Evolutionary conservation across 2,113 vertebrate genomes (phyloP).

Genomic region (Microcebus lehilahytsara): DNA sequence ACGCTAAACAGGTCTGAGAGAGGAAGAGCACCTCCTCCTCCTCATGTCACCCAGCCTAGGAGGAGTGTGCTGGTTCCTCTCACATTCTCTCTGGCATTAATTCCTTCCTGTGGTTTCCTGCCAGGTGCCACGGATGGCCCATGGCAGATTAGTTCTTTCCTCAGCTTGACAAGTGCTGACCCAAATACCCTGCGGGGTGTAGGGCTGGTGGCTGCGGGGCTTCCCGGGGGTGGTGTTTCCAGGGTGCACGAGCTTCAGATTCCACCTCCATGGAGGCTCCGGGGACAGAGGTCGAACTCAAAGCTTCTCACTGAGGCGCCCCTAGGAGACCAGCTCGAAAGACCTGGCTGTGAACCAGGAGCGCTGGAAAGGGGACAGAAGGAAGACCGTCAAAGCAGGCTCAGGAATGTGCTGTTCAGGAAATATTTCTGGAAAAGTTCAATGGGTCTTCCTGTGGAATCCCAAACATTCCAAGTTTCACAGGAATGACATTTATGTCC

Average conservation of each 20-base stretch:
- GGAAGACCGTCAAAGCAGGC: background rate
- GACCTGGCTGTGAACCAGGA: background rate
- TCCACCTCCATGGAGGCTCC: background rate
- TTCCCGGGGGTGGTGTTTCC: background rate
- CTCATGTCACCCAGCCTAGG: too few species aligned
- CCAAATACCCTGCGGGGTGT: too few species aligned
- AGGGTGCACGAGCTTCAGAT: background rate
- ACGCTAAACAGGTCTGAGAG: too few species aligned
- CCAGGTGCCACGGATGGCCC: background rate
- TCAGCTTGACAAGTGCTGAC: background rate
- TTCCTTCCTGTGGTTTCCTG: too few species aligned
- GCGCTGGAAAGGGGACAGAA: rapidly evolving
- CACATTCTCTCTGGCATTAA: too few species aligned
- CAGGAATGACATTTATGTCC: background rate
- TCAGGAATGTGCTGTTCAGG: slow-evolving; percentile 50
- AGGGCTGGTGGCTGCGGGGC: background rate
- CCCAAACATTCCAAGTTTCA: background rate
- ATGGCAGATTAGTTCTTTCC: background rate
- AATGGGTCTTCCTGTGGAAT: slow-evolving; percentile 35
- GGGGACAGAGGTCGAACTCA: too few species aligned
- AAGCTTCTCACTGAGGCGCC: background rate
- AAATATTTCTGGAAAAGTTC: slow-evolving; percentile 44
- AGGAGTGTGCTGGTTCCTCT: too few species aligned
- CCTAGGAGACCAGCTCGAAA: background rate
- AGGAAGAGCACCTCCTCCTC: too few species aligned